phyloP scores from a whole-genome alignment of 2,888 invertebrate genomes.

The Caenorhabditis becei region DNA sequence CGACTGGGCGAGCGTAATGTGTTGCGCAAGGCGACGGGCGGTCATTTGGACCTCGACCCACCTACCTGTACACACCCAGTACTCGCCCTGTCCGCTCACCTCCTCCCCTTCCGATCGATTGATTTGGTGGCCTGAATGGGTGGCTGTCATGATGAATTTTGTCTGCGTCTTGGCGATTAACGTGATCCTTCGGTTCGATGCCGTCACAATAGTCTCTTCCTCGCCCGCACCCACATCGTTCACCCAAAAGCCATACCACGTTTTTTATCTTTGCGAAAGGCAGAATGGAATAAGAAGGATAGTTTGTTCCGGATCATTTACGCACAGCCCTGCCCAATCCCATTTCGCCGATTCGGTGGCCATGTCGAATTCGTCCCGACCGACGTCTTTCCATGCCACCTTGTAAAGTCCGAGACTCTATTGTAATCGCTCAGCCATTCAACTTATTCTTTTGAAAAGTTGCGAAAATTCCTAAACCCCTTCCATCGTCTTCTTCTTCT shows the following conservation, averaged over 20 bases:
- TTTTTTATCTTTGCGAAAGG: conserved; percentile 22
- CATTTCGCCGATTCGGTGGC: conserved; percentile 24
- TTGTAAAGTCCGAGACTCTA: conserved; percentile 46
- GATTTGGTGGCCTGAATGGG: conserved; percentile 53
- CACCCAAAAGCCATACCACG: conserved; percentile 36
- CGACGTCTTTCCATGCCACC: conserved; percentile 38
- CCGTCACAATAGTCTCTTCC: conserved; percentile 21
- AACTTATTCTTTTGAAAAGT: conserved; percentile 41
- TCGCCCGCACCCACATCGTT: conserved; percentile 2
- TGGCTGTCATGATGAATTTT: conserved; percentile 17
- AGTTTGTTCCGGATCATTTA: conserved; percentile 54
- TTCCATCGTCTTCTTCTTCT: no score
- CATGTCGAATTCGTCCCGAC: conserved; percentile 40
- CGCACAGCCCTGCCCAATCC: conserved; percentile 14
- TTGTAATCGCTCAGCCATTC: conserved; percentile 41
- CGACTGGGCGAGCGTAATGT: conserved; percentile 45
- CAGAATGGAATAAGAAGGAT: conserved; percentile 14
- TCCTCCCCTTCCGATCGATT: conserved; percentile 40
- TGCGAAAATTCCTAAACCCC: conserved; percentile 22
- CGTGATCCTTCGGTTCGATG: conserved; percentile 10
- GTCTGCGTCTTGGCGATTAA: conserved; percentile 40
- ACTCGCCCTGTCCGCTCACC: conserved; percentile 11
- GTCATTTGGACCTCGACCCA: conserved; percentile 36
- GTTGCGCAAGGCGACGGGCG: conserved; percentile 51
- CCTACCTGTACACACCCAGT: conserved; percentile 56